A percentile compares a stretch with the other conserved stretches of the same genome.
These are phyloP conservation scores for Apantesis nais DNA, from an alignment of 2,888 invertebrate species.

Conservation along the genomic window DNA sequence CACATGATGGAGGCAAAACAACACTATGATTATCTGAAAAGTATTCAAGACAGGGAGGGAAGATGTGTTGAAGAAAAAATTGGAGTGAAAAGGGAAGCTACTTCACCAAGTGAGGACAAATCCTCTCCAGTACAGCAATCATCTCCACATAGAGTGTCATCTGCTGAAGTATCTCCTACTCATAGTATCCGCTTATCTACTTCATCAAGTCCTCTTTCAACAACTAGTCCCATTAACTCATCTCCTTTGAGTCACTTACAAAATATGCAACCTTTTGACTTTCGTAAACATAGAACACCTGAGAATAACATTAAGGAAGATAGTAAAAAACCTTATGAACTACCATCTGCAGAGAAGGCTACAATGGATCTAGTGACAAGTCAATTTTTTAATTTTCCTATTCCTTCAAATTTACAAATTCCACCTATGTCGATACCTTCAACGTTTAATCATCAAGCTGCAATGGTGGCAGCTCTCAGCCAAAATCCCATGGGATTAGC, in stretches of 20 bases:
- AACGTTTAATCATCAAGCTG: conserved; percentile 86
- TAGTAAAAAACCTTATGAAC: conserved; percentile 77
- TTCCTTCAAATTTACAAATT: conserved; percentile 86
- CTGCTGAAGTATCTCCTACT: conserved; percentile 75
- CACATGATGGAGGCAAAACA: conserved; percentile 81
- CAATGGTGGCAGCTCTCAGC: conserved; percentile 87
- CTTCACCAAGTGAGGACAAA: conserved; percentile 68
- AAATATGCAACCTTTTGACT: conserved; percentile 98
- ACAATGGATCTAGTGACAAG: conserved; percentile 88
- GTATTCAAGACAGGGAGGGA: conserved; percentile 73
- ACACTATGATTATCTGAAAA: conserved; percentile 73
- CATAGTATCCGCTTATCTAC: conserved; percentile 75
- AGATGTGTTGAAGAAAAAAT: conserved; percentile 53
- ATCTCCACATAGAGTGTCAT: conserved; percentile 66
- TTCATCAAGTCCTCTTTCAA: conserved; percentile 78
- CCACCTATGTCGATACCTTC: conserved; percentile 84
- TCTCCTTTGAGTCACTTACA: conserved; percentile 95
- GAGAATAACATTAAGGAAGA: conserved; percentile 74
- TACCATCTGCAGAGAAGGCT: conserved; percentile 70
- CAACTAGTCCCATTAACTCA: conserved; percentile 87
- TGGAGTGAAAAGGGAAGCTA: conserved; percentile 67
- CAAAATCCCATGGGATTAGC: conserved; percentile 87
- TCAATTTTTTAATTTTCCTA: conserved; percentile 87
- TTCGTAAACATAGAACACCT: conserved; percentile 87
- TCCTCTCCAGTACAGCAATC: conserved; percentile 67